Conservation (phyloP, 2,888 invertebrate genomes). For the Agrochola circellaris region DNA sequence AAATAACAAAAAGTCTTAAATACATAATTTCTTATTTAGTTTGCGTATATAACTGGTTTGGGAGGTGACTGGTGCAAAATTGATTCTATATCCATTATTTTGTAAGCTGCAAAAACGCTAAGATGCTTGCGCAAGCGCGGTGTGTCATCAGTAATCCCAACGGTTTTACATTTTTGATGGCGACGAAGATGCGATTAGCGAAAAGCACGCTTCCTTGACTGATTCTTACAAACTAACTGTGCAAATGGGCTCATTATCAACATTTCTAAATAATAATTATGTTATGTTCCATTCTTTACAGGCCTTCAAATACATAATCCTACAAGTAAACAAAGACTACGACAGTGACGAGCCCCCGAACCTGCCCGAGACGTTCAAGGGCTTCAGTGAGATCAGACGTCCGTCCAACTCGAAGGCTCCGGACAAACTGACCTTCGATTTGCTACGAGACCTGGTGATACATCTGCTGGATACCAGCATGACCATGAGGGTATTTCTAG, state of each 20-base stretch:
- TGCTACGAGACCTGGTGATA: constrained; percentile 92
- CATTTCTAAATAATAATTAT: neutral
- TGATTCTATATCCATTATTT: neutral
- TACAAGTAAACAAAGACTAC: constrained; percentile 89
- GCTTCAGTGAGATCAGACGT: constrained; percentile 84
- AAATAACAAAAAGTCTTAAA: no score
- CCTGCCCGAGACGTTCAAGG: constrained; percentile 87
- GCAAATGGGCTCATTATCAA: neutral
- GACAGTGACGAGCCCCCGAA: constrained; percentile 85
- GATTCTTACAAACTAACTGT: neutral
- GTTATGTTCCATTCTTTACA: constrained; percentile 60
- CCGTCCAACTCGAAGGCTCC: constrained; percentile 74
- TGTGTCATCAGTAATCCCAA: neutral
- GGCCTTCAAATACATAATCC: constrained; percentile 88
- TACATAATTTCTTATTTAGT: no score
- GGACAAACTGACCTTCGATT: constrained; percentile 83
- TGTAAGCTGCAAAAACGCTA: neutral
- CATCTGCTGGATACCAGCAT: constrained; percentile 93
- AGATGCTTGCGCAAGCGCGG: neutral
- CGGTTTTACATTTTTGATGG: neutral
- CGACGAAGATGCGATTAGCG: no score
- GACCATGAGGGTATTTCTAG: constrained; percentile 93
- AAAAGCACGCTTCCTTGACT: neutral
- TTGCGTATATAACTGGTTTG: neutral
- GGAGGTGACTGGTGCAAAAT: neutral